Evolutionary conservation across 2,113 vertebrate species (phyloP), one percentile per base, ranked within the genome.

Genomic region (Microcebus murinus): DNA sequence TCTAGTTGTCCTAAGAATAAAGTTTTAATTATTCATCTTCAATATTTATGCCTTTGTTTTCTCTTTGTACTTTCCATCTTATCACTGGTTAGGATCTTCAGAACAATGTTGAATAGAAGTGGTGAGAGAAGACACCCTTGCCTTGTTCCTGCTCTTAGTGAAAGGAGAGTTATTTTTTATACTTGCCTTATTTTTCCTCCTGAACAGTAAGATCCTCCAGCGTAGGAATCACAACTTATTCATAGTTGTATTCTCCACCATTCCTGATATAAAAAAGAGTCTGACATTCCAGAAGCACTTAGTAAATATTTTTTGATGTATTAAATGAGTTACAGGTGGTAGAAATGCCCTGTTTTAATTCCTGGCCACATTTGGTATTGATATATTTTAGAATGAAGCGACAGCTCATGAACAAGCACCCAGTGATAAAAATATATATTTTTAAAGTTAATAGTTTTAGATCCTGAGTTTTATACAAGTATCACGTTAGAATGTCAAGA

Each of bases 381-480:
- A 90, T 42, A 57, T 88, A 63, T 63, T 50, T 80, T 80, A 79
- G 80, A 84, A 91, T 80, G 27, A 83, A 84, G 42, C n/a, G 14
- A 48, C 39, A 81, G 21, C 52, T 86, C 34, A 48, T 55, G 91
- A 80, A 50, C 21, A 68, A 87, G 25, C 20, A 80, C 18, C 23
- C 31, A 80, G 48, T 91, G 36, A 94, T 29, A 57, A 91, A 85
- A 70, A 8, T 25, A 12, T 63, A 4, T 25, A 15, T 81, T 82
- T 36, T 36, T 31, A 34, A 20, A 87, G 31, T 81, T 70, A 76
- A 45, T 59, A 76, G 31, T 50, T 92, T 87, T 21, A 83, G 20
- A 89, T 79, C 70, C 65, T 86, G 67, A 85, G 36, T 89, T 95
- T 86, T 85, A 89, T 48, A 36, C 67, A 91, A 94, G 63, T 23